A percentile compares a stretch with the other conserved stretches of the same genome.
Evolutionary conservation across 1,140 invertebrate genomes (phyloP).

Genomic region (Macrobrachium rosenbergii): DNA sequence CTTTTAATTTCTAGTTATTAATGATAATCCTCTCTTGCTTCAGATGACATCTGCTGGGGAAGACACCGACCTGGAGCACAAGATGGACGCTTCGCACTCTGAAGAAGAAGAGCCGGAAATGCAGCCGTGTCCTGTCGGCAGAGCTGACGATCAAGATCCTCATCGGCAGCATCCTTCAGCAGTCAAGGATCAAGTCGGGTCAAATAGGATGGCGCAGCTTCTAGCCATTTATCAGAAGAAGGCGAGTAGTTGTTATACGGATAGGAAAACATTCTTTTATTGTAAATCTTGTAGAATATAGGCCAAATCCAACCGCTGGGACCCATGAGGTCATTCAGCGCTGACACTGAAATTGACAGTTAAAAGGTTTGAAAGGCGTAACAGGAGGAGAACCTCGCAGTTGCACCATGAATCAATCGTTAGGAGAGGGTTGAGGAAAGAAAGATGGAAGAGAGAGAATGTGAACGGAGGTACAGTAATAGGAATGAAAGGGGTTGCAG

Average conservation of each 20-base stretch:
- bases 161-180: background rate
- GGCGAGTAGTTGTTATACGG: slow-evolving; percentile 4
- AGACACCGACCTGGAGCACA: slow-evolving; percentile 29
- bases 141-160: background rate
- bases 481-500: too few relatives aligned
- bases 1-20: background rate
- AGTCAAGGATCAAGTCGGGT: slow-evolving; percentile 42
- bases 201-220: slow-evolving; percentile 54
- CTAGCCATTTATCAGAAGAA: slow-evolving; percentile 62
- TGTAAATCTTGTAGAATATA: background rate
- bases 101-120: slow-evolving; percentile 20
- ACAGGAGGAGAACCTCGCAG: too few relatives aligned
- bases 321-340: too few relatives aligned
- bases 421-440: too few relatives aligned
- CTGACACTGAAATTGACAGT: too few relatives aligned
- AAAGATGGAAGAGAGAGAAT: too few relatives aligned
- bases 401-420: too few relatives aligned
- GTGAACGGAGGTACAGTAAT: too few relatives aligned
- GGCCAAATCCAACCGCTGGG: background rate
- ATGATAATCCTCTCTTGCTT: background rate
- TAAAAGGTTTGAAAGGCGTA: too few relatives aligned
- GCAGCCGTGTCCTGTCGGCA: slow-evolving; percentile 11
- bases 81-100: background rate
- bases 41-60: slow-evolving; percentile 51
- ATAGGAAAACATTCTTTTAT: background rate